These are phyloP conservation scores for Nycticebus coucang DNA, from an alignment of 2,113 vertebrate genomes.

Conservation along the genomic window DNA sequence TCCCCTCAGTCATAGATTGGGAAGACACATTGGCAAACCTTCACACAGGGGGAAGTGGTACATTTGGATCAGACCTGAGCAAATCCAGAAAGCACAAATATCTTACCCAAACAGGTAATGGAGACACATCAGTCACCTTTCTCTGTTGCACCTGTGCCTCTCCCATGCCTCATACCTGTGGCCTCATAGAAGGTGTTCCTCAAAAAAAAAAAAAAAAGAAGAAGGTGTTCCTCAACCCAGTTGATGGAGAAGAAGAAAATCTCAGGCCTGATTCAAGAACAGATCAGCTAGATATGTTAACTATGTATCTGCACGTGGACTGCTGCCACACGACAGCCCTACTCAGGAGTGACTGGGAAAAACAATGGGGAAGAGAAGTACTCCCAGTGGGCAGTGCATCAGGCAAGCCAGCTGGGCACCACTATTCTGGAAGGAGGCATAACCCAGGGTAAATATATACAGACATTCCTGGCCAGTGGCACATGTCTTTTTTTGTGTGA, in stretches of 20 bases:
- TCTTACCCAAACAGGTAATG: not conserved
- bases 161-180: not conserved
- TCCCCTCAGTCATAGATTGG: not conserved
- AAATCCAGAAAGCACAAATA: not conserved
- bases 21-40: not conserved
- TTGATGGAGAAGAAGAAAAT: not conserved
- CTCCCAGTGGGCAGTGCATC: not conserved
- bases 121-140: not conserved
- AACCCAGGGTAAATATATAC: not conserved
- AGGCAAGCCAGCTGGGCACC: not conserved
- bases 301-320: not conserved
- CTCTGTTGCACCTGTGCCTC: not conserved
- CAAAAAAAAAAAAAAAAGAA: not conserved
- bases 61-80: not conserved
- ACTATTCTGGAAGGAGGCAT: not conserved
- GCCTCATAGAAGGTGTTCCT: not conserved
- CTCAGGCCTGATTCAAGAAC: not conserved
- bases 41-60: not conserved
- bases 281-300: not conserved
- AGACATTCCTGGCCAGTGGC: not conserved
- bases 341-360: not conserved
- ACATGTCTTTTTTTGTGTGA: no score
- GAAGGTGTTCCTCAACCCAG: not conserved
- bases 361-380: not conserved
- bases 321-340: not conserved